Conservation (phyloP, 2,113 vertebrate species). For the Syrmaticus mikado region DNA sequence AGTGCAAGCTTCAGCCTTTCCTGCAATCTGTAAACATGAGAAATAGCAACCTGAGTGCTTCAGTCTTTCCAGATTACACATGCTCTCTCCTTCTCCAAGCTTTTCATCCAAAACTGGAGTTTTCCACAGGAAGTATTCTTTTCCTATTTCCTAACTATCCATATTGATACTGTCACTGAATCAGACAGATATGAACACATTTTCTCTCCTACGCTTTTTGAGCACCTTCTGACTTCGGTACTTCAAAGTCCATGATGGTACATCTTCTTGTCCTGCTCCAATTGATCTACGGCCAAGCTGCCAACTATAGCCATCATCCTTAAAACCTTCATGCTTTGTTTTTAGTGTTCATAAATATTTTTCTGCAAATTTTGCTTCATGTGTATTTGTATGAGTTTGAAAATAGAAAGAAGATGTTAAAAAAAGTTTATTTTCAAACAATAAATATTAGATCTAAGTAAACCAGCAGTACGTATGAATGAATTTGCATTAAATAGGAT, state of each 20-base stretch:
- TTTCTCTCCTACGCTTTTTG: background rate
- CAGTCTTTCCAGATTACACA: background rate
- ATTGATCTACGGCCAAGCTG: background rate
- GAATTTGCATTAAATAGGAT: background rate
- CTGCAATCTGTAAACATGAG: background rate
- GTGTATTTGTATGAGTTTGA: background rate
- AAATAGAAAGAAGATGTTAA: rapidly evolving
- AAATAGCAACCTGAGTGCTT: background rate
- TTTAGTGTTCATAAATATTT: background rate
- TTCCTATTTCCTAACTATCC: background rate
- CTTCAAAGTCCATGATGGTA: rapidly evolving
- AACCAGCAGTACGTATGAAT: background rate
- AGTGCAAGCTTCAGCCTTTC: background rate
- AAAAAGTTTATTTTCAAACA: background rate
- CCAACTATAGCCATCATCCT: background rate
- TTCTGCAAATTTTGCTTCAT: background rate
- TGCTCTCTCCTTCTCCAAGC: background rate
- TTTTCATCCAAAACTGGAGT: background rate
- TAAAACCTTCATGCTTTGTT: background rate
- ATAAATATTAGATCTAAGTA: background rate
- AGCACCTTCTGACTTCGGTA: background rate
- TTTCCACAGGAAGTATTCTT: background rate
- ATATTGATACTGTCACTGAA: background rate
- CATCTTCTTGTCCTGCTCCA: background rate
- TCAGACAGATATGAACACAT: background rate